Conservation (phyloP, 1,140 invertebrate genomes). For the Diorhabda elongata region DNA sequence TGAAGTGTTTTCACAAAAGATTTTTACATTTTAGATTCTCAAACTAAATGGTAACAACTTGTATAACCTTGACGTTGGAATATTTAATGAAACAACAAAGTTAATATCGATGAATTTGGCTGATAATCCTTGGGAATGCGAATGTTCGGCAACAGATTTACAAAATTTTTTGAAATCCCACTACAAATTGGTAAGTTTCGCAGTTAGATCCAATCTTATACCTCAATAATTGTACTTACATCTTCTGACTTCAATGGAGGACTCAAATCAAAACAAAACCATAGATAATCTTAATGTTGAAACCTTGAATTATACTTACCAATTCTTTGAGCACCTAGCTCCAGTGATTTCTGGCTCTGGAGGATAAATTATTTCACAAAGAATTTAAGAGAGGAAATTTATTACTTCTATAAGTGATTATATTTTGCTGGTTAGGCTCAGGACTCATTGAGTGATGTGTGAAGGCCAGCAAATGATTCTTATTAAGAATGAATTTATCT, state of each 20-base stretch:
- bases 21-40: conserved; percentile 26
- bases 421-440: too few species aligned
- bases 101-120: conserved; percentile 30
- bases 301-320: too few species aligned
- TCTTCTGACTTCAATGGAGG: background rate
- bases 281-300: background rate
- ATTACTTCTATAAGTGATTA: too few species aligned
- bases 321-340: too few species aligned
- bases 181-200: conserved; percentile 22
- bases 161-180: conserved; percentile 24
- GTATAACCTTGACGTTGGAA: conserved; percentile 26
- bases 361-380: too few species aligned
- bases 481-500: too few species aligned
- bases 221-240: too few species aligned
- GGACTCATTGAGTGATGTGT: too few species aligned
- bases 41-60: conserved; percentile 33
- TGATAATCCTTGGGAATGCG: conserved; percentile 40
- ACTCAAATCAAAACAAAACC: background rate
- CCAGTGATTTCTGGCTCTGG: too few species aligned
- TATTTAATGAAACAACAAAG: conserved; percentile 19
- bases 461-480: too few species aligned
- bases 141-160: conserved; percentile 25
- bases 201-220: background rate
- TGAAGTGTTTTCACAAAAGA: too few species aligned
- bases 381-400: too few species aligned